These are phyloP conservation scores for Malurus alboscapulatus DNA, from an alignment of 2,113 vertebrate genomes.

Conservation along the genomic window DNA sequence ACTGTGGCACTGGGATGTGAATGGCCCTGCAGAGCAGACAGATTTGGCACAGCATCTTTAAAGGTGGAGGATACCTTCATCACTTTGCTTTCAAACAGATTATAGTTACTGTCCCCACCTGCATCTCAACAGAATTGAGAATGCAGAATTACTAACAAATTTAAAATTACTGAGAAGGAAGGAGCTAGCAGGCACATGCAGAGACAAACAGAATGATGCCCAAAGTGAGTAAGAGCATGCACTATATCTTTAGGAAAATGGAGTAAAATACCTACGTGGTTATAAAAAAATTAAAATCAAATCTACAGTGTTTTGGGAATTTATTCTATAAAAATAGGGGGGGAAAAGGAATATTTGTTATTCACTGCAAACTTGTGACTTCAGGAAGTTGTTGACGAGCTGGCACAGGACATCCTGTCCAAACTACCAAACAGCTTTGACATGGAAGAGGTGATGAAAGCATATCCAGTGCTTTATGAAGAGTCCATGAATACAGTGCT, in stretches of 20 bases:
- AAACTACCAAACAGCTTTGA: conserved; percentile 86
- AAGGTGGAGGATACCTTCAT: background rate
- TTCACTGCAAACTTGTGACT: conserved; percentile 19
- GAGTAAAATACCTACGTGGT: background rate
- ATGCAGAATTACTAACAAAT: background rate
- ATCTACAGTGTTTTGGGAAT: background rate
- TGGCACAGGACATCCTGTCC: conserved; percentile 85
- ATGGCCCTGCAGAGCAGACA: background rate
- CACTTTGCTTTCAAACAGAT: background rate
- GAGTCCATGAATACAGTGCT: conserved; percentile 96
- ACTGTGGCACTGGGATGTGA: background rate
- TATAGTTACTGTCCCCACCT: background rate
- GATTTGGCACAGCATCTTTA: background rate
- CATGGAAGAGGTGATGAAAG: conserved; percentile 75
- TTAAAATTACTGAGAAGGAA: background rate
- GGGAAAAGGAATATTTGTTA: background rate
- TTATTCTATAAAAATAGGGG: background rate
- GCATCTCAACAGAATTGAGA: background rate
- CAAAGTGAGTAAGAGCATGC: background rate
- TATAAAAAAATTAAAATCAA: background rate
- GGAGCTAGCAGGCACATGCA: background rate
- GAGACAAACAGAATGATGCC: background rate
- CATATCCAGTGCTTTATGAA: conserved; percentile 87
- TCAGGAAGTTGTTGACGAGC: conserved; percentile 87
- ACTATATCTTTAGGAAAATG: background rate